These are phyloP conservation scores for Marisa cornuarietis DNA, from an alignment of 1,140 invertebrate species.

Conservation along the genomic window DNA sequence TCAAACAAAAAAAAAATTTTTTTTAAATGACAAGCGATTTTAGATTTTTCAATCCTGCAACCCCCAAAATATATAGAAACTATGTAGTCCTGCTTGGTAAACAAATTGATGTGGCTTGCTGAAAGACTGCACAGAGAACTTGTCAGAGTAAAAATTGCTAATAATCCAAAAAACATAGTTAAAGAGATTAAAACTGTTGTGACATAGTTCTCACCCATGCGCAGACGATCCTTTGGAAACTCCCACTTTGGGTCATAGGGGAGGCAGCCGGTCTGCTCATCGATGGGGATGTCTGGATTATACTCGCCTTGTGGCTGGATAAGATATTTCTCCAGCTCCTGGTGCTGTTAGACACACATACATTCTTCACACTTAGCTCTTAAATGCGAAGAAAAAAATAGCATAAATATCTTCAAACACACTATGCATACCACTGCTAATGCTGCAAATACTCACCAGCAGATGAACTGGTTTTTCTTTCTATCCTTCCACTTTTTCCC, in stretches of 20 bases:
- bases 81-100: too few species aligned
- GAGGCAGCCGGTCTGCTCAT: slow-evolving; percentile 89
- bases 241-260: slow-evolving; percentile 92
- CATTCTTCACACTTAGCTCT: too few species aligned
- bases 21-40: too few species aligned
- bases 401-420: too few species aligned
- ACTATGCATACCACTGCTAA: too few species aligned
- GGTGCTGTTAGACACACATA: slow-evolving; percentile 41
- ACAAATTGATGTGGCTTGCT: too few species aligned
- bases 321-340: slow-evolving; percentile 56
- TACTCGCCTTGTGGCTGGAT: slow-evolving; percentile 70
- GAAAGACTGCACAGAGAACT: slow-evolving; percentile 18
- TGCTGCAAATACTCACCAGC: too few species aligned
- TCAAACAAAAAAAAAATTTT: slow-evolving; percentile 23
- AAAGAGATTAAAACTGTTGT: not conserved
- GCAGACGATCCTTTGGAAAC: slow-evolving; percentile 85
- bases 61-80: too few species aligned
- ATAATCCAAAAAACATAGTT: not conserved
- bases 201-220: slow-evolving; percentile 74
- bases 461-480: too few species aligned
- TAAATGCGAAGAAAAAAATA: too few species aligned
- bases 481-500: too few species aligned
- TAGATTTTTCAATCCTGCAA: too few species aligned
- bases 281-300: slow-evolving; percentile 87
- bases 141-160: not conserved